Conservation (phyloP, 2,113 vertebrate species). For the Oncorhynchus tshawytscha region DNA sequence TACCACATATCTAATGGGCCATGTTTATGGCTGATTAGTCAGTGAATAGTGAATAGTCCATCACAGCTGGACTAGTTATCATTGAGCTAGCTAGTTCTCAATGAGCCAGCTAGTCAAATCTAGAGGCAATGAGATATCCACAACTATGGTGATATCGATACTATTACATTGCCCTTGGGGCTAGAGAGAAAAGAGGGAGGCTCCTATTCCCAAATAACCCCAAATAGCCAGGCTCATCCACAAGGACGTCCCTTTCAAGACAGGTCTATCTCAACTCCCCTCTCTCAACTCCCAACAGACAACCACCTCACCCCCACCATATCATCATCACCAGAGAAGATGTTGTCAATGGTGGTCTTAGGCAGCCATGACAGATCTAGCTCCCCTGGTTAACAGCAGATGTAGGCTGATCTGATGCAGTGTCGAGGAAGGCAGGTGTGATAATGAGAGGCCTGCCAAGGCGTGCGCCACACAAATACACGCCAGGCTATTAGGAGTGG, state of each 20-base stretch:
- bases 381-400: too few relatives aligned
- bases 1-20: background rate
- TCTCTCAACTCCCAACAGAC: background rate
- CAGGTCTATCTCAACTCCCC: background rate
- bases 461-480: background rate
- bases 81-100: too few relatives aligned
- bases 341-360: conserved; percentile 29
- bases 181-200: too few relatives aligned
- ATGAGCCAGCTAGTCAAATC: too few relatives aligned
- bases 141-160: too few relatives aligned
- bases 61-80: too few relatives aligned
- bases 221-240: too few relatives aligned
- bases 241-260: too few relatives aligned
- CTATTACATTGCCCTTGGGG: too few relatives aligned
- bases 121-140: too few relatives aligned
- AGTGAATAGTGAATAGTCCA: too few relatives aligned
- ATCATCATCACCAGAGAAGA: conserved; percentile 34
- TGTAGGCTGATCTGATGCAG: conserved; percentile 41
- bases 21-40: background rate
- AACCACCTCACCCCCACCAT: conserved; percentile 2
- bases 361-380: conserved; percentile 16
- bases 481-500: background rate
- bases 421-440: conserved; percentile 23
- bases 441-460: conserved; percentile 35
- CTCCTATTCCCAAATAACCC: too few relatives aligned